Base-by-base conservation (phyloP, 1,140 invertebrate genomes). In the Panagrolaimus sp. region DNA sequence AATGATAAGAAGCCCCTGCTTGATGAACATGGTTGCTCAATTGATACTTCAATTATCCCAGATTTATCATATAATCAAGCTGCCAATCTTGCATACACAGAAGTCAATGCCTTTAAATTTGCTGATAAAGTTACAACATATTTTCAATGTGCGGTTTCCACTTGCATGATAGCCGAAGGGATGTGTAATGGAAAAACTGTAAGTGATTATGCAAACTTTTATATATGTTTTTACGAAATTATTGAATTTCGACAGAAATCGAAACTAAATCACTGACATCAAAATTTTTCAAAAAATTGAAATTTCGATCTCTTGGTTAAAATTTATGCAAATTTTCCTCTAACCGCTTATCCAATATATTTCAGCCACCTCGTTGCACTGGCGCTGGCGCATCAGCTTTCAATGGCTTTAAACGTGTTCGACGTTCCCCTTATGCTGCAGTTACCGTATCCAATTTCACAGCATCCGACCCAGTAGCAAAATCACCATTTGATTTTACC, bases 131-230 rank as follows among this genome's bases (percentile, higher is more conserved):
- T 78, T n/a, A 82, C 81, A 16, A 80, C 76, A 4, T 81, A 81
- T 66, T 79, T 80, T 64, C 79, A 82, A 73, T 82, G 80, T 72
- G 76, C 80, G 23, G 73, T 82, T 4, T 72, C 74, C 25, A 81
- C 76, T 11, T 82, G 80, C 63, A 80, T 82, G 77, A 71, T 74
- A 9, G 76, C 79, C 9, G 80, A 82, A 61, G 81, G 80, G 20
- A 81, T 80, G 74, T 82, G 80, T 63, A 68, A 66, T 31, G 80
- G 80, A 51, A 82, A 76, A 66, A 81, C 79, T 45, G 77, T 78
- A 72, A 62, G n/a, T n/a, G n/a, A n/a, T n/a, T n/a, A n/a, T n/a
- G n/a, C n/a, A n/a, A n/a, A n/a, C n/a, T n/a, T n/a, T n/a, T n/a
- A n/a, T n/a, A n/a, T n/a, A n/a, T n/a, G n/a, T n/a, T n/a, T n/a